Percentiles rank a stretch among this genome's conserved stretches.
phyloP scores from a whole-genome alignment of 2,888 invertebrate genomes.

The Aspidapion aeneum region DNA sequence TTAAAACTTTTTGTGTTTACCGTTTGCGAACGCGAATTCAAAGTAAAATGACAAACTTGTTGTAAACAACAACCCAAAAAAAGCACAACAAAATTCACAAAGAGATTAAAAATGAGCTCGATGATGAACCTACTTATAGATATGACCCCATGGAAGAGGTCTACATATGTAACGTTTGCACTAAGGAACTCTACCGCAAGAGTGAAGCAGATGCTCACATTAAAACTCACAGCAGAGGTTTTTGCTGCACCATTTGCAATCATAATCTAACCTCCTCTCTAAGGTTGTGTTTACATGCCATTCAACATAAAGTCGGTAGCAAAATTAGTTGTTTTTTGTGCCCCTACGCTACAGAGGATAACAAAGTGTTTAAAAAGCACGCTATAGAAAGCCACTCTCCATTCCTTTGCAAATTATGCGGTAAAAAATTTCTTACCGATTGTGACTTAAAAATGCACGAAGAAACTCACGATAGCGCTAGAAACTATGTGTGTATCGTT shows the following conservation, averaged over 20 bases:
- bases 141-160: slow-evolving; percentile 33
- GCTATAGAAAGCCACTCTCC: slow-evolving; percentile 53
- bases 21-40: too few relatives aligned
- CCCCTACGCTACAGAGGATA: slow-evolving; percentile 31
- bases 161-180: slow-evolving; percentile 36
- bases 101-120: not conserved
- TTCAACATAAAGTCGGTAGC: slow-evolving; percentile 37
- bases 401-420: too few relatives aligned
- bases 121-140: too few relatives aligned
- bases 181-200: slow-evolving; percentile 33
- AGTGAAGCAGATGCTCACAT: slow-evolving; percentile 35
- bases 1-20: too few relatives aligned
- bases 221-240: slow-evolving; percentile 38
- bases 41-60: too few relatives aligned
- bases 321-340: slow-evolving; percentile 40
- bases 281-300: slow-evolving; percentile 39
- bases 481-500: too few relatives aligned
- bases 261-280: slow-evolving; percentile 38
- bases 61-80: too few relatives aligned
- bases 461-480: too few relatives aligned
- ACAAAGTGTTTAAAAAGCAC: slow-evolving; percentile 48
- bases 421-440: too few relatives aligned
- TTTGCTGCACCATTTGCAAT: slow-evolving; percentile 45
- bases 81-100: not conserved
- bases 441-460: too few relatives aligned